Evolutionary conservation across 2,888 invertebrate genomes (phyloP), one percentile per base, ranked within the genome.

Genomic region (Serrognathus titanus): DNA sequence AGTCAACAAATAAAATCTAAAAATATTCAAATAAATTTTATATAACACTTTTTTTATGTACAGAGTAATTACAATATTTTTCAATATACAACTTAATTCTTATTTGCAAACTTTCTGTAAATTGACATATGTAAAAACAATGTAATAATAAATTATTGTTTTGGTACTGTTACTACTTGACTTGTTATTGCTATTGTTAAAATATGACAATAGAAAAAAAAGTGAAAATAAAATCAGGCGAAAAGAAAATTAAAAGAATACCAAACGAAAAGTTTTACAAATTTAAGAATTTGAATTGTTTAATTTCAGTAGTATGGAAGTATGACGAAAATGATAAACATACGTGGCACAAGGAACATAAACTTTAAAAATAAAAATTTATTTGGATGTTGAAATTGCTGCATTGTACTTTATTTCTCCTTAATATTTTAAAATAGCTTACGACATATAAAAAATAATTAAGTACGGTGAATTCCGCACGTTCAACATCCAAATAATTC

Each of bases 271-370:
- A 12, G 36, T 46, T 13, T 45, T 37, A 48, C 13, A 41, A 54
- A 54, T 54, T 49, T 43, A 45, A 45, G 38, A 41, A 43, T 36
- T 13, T 16, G 20, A 35, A 52, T 9, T 43, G 13, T 24, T 12
- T 12, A 40, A 10, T 38, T 48, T 47, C 40, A 54, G 24, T 31
- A 31, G 24, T 31, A 31, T 31, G 24, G 24, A 31, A 31, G 24
- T 31, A 31, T 31, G 24, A 31, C 24, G 41, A 49, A 59, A 59
- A 56, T 50, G 41, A 48, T 40, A 37, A 43, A 36, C 36, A 54
- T 56, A 55, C 69, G 67, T 74, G 73, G 74, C 73, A 73, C 73
- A 70, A 74, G 74, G 73, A 75, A 74, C 73, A 71, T 71, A 68
- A 70, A 68, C 69, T 65, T 65, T 66, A 31, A 31, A 66, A 65